phyloP scores from a whole-genome alignment of 2,888 invertebrate species.

The Amorpha juglandis region DNA sequence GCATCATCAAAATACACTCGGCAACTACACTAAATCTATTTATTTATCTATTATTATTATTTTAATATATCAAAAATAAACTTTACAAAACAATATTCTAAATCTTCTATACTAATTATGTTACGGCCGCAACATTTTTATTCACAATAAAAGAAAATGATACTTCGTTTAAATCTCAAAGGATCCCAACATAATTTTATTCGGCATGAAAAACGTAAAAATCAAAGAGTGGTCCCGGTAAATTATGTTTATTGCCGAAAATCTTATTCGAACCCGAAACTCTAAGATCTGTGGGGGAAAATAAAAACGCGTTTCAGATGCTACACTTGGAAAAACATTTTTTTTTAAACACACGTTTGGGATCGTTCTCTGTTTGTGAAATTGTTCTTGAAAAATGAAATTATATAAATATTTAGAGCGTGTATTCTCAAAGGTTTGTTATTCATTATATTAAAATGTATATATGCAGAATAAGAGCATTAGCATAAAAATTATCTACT shows the following conservation, averaged over 20 bases:
- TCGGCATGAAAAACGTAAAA: slow-evolving; percentile 24
- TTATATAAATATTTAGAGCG: neutral
- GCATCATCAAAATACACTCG: too few species aligned
- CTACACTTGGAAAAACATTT: neutral
- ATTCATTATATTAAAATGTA: too few species aligned
- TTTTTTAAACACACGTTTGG: slow-evolving; percentile 18
- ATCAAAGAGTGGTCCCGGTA: slow-evolving; percentile 25
- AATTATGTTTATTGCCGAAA: slow-evolving; percentile 24
- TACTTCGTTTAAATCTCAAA: slow-evolving; percentile 24
- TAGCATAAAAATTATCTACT: too few species aligned
- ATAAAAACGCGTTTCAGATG: slow-evolving; percentile 17
- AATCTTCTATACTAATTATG: slow-evolving; percentile 11
- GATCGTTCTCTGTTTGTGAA: neutral
- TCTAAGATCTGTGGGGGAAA: slow-evolving; percentile 22
- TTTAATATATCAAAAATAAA: neutral
- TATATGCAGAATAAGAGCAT: too few species aligned
- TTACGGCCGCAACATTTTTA: slow-evolving; percentile 15
- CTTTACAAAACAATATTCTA: neutral
- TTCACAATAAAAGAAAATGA: slow-evolving; percentile 26
- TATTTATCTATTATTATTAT: too few species aligned
- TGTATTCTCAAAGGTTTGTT: neutral
- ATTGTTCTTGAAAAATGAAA: neutral
- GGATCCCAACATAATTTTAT: slow-evolving; percentile 25
- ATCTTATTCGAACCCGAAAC: slow-evolving; percentile 26
- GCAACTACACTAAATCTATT: too few species aligned